Base-by-base conservation (phyloP, 2,888 invertebrate species). In the Stenurella melanura region DNA sequence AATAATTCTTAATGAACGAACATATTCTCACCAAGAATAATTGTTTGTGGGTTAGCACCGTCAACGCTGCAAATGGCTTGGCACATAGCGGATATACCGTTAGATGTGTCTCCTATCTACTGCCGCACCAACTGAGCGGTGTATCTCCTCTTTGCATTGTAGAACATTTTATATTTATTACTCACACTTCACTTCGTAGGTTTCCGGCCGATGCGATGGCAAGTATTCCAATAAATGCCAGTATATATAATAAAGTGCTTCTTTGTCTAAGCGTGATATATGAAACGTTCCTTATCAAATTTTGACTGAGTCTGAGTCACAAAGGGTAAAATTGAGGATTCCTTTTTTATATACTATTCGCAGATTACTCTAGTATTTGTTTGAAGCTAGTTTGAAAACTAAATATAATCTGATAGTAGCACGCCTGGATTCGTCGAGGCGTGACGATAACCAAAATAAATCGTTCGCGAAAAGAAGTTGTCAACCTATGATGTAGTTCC, bases 211-310 rank as follows among this genome's bases (percentile, higher is more conserved):
- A 73, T 72, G 74, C 57, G 68, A 73, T 72, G 74, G 54, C 56
- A 71, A 60, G 73, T 73, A 76, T 75, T 75, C 76, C 79, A 77
- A 75, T 80, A 76, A 78, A 77, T 75, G 76, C 73, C 78, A 73
- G 61, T 38, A n/a, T 12, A 73, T 66, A 69, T 73, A 66, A 70
- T 75, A 75, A 75, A 77, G 67, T 67, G 63, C 60, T 69, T 64
- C 57, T 75, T 78, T 78, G 76, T 78, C 69, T 75, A 66, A 77
- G 70, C 15, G 34, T 77, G 74, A 74, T 66, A 69, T 77, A 69
- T 77, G 54, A 64, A 34, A 58, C 38, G 63, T 64, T 77, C 38
- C 60, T 71, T 74, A 60, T 74, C 76, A 74, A 60, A 64, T 34
- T 70, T 74, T 70, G 76, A 69, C 64, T 17, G 57, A 17, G 57